These are phyloP conservation scores for Sakesphorus luctuosus DNA, from an alignment of 2,113 vertebrate genomes.

Conservation along the genomic window DNA sequence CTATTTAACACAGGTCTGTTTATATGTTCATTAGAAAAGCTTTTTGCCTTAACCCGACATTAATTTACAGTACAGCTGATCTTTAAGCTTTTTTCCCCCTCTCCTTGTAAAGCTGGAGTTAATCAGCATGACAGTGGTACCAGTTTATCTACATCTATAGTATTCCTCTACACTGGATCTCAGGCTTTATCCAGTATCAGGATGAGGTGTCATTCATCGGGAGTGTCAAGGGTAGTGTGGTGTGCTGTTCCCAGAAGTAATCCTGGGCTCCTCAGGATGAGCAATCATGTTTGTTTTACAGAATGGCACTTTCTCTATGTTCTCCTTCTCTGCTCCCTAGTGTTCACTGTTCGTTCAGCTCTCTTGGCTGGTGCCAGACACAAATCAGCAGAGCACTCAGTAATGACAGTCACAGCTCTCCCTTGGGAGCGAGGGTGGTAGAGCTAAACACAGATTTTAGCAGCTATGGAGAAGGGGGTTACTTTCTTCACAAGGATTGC, in stretches of 20 bases:
- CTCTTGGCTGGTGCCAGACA: background rate
- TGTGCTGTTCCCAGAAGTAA: background rate
- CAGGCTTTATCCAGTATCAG: background rate
- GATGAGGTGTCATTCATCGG: background rate
- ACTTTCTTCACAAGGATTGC: background rate
- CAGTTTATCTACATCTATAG: background rate
- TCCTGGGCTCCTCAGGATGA: background rate
- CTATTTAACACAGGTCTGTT: background rate
- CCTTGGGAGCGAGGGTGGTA: too few relatives aligned
- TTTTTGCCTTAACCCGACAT: background rate
- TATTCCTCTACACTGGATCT: background rate
- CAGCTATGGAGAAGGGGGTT: background rate
- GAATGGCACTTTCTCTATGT: background rate
- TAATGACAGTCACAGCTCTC: background rate
- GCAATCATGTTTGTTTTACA: background rate
- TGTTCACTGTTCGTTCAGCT: background rate
- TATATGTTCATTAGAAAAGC: background rate
- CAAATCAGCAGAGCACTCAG: background rate
- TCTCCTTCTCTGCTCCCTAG: background rate
- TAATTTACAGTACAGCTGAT: background rate
- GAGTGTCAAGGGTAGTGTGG: background rate
- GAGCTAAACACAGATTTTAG: background rate
- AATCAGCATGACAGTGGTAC: background rate
- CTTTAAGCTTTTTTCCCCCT: background rate
- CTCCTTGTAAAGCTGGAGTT: background rate